phyloP scores from a whole-genome alignment of 2,113 vertebrate genomes.

The Regulus satrapa region DNA sequence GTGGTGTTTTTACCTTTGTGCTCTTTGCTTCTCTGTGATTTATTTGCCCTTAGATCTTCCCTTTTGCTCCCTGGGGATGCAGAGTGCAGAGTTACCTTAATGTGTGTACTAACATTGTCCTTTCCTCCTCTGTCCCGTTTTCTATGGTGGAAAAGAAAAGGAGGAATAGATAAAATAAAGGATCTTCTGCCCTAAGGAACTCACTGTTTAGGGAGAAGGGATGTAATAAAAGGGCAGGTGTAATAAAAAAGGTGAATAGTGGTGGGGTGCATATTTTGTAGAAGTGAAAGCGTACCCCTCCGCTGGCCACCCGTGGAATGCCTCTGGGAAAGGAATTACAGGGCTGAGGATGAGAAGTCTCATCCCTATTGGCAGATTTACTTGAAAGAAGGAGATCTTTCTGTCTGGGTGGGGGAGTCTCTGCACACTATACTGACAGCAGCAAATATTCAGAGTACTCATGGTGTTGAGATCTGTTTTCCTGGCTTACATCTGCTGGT shows the following conservation, averaged over 20 bases:
- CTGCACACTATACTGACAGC: neutral
- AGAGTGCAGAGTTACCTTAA: neutral
- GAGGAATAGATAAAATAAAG: neutral
- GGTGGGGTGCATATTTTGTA: neutral
- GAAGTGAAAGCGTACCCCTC: neutral
- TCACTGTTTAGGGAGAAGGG: neutral
- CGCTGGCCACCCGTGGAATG: accelerated
- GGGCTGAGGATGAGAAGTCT: neutral
- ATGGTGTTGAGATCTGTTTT: neutral
- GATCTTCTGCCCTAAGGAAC: neutral
- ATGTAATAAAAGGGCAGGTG: neutral
- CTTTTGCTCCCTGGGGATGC: accelerated
- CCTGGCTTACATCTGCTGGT: neutral
- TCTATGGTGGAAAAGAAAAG: neutral
- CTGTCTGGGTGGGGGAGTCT: neutral
- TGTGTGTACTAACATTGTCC: accelerated
- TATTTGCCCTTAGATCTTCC: neutral
- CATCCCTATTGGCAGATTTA: neutral
- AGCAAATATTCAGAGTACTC: neutral
- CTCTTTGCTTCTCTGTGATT: neutral
- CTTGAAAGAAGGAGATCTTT: neutral
- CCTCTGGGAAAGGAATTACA: neutral
- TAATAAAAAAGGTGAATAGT: neutral
- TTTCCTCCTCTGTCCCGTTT: neutral
- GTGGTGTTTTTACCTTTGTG: accelerated